These are phyloP conservation scores for Apaloderma vittatum DNA, from an alignment of 2,113 vertebrate genomes.

Conservation along the genomic window DNA sequence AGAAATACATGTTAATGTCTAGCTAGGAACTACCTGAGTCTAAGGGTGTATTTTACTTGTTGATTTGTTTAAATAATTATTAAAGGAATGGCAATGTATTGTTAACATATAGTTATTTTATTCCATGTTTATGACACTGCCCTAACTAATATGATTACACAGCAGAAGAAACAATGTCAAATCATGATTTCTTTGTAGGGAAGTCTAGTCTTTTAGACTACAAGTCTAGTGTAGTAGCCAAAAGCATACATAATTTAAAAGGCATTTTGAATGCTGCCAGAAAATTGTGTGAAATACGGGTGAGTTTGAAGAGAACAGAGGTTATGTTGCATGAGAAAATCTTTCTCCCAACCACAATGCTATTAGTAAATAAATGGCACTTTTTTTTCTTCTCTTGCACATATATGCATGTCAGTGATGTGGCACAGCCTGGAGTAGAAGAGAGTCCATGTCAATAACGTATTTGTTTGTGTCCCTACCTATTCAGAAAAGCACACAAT, in stretches of 20 bases:
- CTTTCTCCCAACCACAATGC: neutral
- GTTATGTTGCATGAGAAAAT: neutral
- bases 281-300: constrained; percentile 29
- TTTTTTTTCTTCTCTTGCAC: neutral
- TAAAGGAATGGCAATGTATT: neutral
- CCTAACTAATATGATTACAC: neutral
- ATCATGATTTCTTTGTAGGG: constrained; percentile 5
- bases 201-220: constrained; percentile 31
- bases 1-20: neutral
- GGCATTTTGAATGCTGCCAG: constrained; percentile 10
- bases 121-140: neutral
- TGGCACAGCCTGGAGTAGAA: neutral
- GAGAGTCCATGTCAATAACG: neutral
- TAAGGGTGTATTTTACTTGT: neutral
- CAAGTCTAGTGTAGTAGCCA: constrained; percentile 34
- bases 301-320: neutral
- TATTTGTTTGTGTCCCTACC: neutral
- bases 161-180: constrained; percentile 44
- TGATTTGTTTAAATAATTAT: constrained; percentile 9
- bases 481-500: neutral
- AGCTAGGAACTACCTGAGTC: neutral
- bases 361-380: neutral
- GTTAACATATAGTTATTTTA: neutral
- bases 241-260: constrained; percentile 64
- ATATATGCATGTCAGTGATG: neutral